A percentile compares a stretch with the other conserved stretches of the same genome.
Evolutionary conservation across 2,888 invertebrate genomes (phyloP).

Genomic region (Fissipunctia ypsillon): DNA sequence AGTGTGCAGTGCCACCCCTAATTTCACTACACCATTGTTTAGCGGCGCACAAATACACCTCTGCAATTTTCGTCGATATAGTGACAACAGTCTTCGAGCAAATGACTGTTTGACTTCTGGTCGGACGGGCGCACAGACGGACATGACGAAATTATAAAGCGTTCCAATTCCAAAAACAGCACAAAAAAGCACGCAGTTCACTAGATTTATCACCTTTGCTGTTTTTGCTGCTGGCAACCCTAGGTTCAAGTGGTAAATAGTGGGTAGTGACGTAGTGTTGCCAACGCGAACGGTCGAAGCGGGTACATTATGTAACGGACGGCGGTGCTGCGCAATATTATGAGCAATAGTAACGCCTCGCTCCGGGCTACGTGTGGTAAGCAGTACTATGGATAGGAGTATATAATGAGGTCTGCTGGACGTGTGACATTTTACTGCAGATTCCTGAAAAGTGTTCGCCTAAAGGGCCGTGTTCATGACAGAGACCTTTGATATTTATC

Average conservation of each 20-base stretch:
- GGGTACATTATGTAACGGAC: conserved; percentile 68
- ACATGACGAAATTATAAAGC: background rate
- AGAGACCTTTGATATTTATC: background rate
- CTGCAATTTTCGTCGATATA: background rate
- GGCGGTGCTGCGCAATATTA: conserved; percentile 52
- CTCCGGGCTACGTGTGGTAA: conserved; percentile 64
- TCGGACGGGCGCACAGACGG: background rate
- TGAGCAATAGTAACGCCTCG: conserved; percentile 49
- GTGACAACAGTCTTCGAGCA: background rate
- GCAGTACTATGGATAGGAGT: conserved; percentile 7
- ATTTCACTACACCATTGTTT: background rate
- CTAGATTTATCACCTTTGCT: conserved; percentile 12
- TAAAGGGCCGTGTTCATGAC: background rate
- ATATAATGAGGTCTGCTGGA: conserved; percentile 27
- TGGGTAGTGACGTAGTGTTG: conserved; percentile 58
- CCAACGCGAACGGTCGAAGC: conserved; percentile 70
- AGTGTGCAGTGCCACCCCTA: background rate
- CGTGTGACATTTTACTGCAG: conserved; percentile 25
- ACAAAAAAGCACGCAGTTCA: conserved; percentile 1
- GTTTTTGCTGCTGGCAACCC: conserved; percentile 48
- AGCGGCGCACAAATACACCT: background rate
- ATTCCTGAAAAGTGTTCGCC: conserved; percentile 18
- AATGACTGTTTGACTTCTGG: background rate
- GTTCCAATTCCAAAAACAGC: too few relatives aligned
- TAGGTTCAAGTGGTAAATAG: conserved; percentile 60